Evolutionary conservation across 2,888 invertebrate species (phyloP), one percentile per base, ranked within the genome.

Genomic region (Arctia plantaginis): DNA sequence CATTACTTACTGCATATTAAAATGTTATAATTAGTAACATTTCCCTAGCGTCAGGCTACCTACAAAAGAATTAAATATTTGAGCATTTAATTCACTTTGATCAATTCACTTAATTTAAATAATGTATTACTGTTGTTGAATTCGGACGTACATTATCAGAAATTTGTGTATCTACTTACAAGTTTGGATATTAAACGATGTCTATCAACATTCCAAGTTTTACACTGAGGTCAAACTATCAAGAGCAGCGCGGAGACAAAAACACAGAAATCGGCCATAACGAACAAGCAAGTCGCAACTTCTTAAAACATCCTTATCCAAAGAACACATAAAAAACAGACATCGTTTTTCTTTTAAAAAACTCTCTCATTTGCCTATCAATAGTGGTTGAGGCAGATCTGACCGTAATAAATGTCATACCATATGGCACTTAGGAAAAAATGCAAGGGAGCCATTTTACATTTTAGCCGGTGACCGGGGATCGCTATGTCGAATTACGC

Each of bases 301-400:
- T 90, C 91, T 91, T 91, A 92, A 92, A 94, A 93, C 91, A 92
- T 92, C 92, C 92, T 93, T 93, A 93, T 92, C 91, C 93, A 91
- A 91, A 92, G 93, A 93, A 93, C 94, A 94, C 95, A 95, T 95
- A 95, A 95, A 95, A 95, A 93, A 90, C 95, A 95, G 95, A 95
- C 95, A 95, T 94, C 95, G 95, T 95, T 95, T 95, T 93, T 95
- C 95, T 95, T 95, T 95, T 95, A 95, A 95, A 95, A 95, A 94
- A 93, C 93, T 95, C 95, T 94, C 95, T 95, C 95, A 95, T 95
- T 95, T 95, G 95, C 95, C 95, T 95, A 95, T 95, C 95, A 95
- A 95, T 95, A 95, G 95, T 95, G 95, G 93, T 94, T 92, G 92
- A 92, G 93, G 94, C 94, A 95, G 94, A 95, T 95, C 93, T 95